Evolutionary conservation across 2,113 vertebrate genomes (phyloP), one percentile per base, ranked within the genome.

Genomic region (Megatriorchis doriae): DNA sequence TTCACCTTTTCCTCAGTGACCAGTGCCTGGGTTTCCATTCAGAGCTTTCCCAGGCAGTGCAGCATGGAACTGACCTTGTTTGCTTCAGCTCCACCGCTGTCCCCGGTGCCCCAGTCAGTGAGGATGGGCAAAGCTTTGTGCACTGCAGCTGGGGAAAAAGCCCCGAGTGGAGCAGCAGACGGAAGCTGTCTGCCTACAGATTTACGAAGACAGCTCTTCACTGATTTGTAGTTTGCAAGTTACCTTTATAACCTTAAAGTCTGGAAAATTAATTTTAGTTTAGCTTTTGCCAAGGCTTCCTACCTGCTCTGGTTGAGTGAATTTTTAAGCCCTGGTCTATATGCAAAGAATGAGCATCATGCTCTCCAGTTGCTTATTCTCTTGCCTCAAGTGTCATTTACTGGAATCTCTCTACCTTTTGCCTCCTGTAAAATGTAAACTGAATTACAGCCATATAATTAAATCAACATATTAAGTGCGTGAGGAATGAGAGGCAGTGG

Each of bases 321-420:
- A 26, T 86, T 94, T 81, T 86, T 56, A 91, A 91, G 80, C 34
- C 42, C 22, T 84, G 56, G 68, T 84, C 34, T 71, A 6, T n/a
- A 59, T 38, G 65, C 62, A 72, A 63, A 92, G 68, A 75, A 80
- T 22, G 75, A 88, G 22, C 40, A 47, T 73, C 1, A 0, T 61
- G 67, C 65, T 94, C 74, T 96, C 42, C 31, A 81, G 52, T 61
- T 71, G 66, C 42, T 93, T 67, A 20, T 74, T 95, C 42, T 91
- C 62, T 88, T 96, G 86, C 91, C 90, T 97, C 65, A 91, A 86
- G 95, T 91, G 88, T 88, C 82, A 74, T 95, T 97, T 91, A 89
- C 88, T 90, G 67, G 90, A 96, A 91, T 85, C 43, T 81, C 59
- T 86, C 78, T 96, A 85, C 84, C 56, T 93, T 93, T 88, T 95